Evolutionary conservation across 2,113 vertebrate genomes (phyloP).

Genomic region (Cryptoleucopteryx plumbea): DNA sequence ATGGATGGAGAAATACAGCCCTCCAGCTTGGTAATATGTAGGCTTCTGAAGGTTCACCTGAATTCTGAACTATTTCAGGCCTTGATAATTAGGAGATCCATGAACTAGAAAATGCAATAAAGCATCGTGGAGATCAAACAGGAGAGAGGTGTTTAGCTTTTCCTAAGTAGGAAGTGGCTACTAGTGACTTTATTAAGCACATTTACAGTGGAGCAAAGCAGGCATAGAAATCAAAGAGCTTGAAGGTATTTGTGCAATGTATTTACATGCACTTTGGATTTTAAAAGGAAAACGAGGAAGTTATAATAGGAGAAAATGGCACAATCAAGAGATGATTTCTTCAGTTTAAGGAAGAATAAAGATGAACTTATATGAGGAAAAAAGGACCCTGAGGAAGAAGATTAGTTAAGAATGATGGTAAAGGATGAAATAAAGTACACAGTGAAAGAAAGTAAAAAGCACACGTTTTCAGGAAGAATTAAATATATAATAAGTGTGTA

Average conservation of each 20-base stretch:
- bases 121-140: not conserved
- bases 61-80: not conserved
- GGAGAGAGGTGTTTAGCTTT: not conserved
- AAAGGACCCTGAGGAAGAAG: not conserved
- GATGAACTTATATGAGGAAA: not conserved
- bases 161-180: not conserved
- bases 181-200: not conserved
- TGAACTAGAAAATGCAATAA: not conserved
- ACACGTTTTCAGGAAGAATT: not conserved
- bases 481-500: not conserved
- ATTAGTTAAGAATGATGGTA: not conserved
- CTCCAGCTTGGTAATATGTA: not conserved
- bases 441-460: not conserved
- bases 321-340: not conserved
- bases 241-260: not conserved
- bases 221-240: not conserved
- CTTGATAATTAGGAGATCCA: not conserved
- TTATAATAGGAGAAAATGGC: not conserved
- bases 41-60: not conserved
- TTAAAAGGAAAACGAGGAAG: not conserved
- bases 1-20: not conserved
- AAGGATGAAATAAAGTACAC: not conserved
- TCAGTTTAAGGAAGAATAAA: slow-evolving; percentile 11
- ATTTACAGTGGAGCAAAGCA: not conserved
- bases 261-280: not conserved